Conservation (phyloP, 2,797 vertebrate genomes). For the Aselliscus stoliczkanus region DNA sequence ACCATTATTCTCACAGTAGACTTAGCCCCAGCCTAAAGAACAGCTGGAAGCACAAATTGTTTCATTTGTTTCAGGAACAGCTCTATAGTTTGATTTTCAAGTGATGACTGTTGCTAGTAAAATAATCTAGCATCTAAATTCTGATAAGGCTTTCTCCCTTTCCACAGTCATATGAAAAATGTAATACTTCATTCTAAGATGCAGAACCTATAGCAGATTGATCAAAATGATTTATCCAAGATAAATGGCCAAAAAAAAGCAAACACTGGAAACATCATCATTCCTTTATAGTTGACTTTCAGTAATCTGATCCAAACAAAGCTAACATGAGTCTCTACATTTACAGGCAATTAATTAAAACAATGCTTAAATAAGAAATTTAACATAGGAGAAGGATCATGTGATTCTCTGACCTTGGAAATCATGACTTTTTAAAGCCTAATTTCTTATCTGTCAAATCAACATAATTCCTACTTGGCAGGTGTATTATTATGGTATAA, state of each 20-base stretch:
- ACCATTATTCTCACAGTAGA: neutral
- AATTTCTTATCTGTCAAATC: slow-evolving; percentile 24
- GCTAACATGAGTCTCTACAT: neutral
- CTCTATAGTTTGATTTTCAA: neutral
- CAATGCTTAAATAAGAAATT: neutral
- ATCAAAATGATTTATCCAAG: neutral
- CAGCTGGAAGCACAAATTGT: slow-evolving; percentile 19
- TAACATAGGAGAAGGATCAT: neutral
- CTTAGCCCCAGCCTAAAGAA: neutral
- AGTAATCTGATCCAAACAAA: neutral
- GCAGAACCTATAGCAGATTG: neutral
- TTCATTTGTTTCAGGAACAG: slow-evolving; percentile 1
- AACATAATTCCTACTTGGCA: neutral
- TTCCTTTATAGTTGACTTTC: neutral
- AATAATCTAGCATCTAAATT: neutral
- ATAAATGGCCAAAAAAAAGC: neutral
- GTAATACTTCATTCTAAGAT: neutral
- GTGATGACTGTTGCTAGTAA: neutral
- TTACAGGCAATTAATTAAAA: neutral
- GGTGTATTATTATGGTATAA: neutral
- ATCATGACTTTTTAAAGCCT: neutral
- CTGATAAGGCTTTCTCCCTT: neutral
- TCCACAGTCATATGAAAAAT: neutral
- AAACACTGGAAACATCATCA: neutral
- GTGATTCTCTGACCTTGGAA: slow-evolving; percentile 5